Evolutionary conservation across 1,140 invertebrate genomes (phyloP), one percentile per base, ranked within the genome.

Genomic region (Metopolophium dirhodum): DNA sequence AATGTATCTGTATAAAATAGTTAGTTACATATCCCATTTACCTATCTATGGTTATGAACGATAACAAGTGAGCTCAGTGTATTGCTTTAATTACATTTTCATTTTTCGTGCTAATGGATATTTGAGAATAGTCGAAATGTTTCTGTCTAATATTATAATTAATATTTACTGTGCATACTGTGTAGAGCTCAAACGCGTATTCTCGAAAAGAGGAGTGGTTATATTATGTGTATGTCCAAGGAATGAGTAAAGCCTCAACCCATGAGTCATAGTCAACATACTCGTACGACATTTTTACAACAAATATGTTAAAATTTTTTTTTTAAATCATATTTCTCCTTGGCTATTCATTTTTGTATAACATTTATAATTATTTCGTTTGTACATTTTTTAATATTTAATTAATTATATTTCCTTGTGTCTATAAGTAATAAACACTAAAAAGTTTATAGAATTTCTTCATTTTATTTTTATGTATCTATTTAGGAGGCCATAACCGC

Each of bases 161-260:
- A 90, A 90, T 90, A 90, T 90, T 68, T 90, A 45, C 54, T 61
- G 87, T 57, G 49, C 87, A 89, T 37, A 37, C 87, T 57, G 37
- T 57, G 37, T 90, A n/a, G 2, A 61, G 37, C 22, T 57, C 37
- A n/a, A 61, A 61, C 35, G 51, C 37, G 9, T 90, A 41, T 90
- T 68, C 54, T 90, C 23, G 8, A 61, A 61, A 90, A 41, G 3
- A 90, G 54, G 89, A 61, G 54, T 90, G 89, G 54, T 41, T 30
- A 83, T 77, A 77, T 77, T 54, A 54, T 51, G 49, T 51, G 14
- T 85, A 41, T 90, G 57, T 90, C 41, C 89, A 41, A 90, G 37
- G 89, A 90, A 90, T 90, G 54, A 90, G 89, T 90, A 68, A 68
- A 90, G 26, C 37, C 83, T 85, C 83, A 41, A 85, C 14, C 88